Conservation (phyloP, 2,888 invertebrate species). For the Athrips mouffetella region DNA sequence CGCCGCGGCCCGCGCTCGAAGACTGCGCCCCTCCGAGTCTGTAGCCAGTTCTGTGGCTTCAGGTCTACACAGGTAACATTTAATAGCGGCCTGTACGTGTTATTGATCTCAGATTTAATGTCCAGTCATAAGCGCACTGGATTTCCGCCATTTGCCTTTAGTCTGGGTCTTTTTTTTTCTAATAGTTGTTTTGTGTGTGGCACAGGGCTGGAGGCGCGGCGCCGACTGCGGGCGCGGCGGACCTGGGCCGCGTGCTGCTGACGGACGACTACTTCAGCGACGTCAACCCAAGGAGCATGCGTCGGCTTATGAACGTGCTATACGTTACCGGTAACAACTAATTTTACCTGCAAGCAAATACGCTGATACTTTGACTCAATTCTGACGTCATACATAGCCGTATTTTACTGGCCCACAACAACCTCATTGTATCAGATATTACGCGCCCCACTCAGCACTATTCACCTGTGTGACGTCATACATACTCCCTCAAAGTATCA, state of each 20-base stretch:
- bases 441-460: no score
- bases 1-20: slow-evolving; percentile 82
- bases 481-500: no score
- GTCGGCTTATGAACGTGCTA: slow-evolving; percentile 96
- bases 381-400: neutral
- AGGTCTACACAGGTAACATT: slow-evolving; percentile 82
- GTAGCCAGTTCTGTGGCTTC: slow-evolving; percentile 95
- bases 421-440: no score
- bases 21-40: slow-evolving; percentile 90
- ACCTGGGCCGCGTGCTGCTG: slow-evolving; percentile 87
- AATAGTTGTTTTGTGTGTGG: no score
- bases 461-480: no score
- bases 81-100: no score
- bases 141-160: slow-evolving; percentile 40
- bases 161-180: no score
- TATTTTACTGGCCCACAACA: neutral
- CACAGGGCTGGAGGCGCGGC: slow-evolving; percentile 44
- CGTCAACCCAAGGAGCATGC: slow-evolving; percentile 98
- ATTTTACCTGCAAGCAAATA: neutral
- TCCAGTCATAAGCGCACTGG: no score
- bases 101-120: no score
- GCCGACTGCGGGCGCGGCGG: slow-evolving; percentile 80
- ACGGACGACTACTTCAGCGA: slow-evolving; percentile 99
- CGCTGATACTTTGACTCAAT: neutral
- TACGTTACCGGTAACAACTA: slow-evolving; percentile 89